Base-by-base conservation (phyloP, 2,797 vertebrate species). In the Aythya fuligula region DNA sequence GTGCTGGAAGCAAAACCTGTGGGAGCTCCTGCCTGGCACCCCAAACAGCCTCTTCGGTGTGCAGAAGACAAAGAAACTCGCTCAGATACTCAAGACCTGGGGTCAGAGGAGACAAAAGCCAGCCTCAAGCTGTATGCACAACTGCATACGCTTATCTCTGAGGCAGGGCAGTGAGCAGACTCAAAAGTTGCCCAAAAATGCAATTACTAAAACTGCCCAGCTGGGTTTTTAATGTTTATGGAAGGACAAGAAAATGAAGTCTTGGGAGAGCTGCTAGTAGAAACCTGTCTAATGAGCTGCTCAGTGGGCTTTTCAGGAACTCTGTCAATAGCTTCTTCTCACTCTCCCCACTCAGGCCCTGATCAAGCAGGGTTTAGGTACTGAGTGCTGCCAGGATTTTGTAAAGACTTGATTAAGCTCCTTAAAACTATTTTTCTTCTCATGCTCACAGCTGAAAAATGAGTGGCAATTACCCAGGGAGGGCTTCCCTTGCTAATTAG, bases 381-480 rank as follows among this genome's bases (percentile, higher is more conserved):
- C n/a, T 3, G 24, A 41, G 13, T 64, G 36, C 13, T 32, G 5
- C 11, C 28, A 43, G 75, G 13, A 27, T 67, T 89, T n/a, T n/a
- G 27, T 22, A 56, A 41, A 64, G 65, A 27, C 32, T 62, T 49
- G 22, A 73, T 51, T 30, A 75, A 87, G 74, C 45, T 47, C 53
- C 87, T 81, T 38, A 57, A 47, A 93, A 85, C 54, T 57, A 19
- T 72, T 75, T 34, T 53, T 60, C 90, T 95, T 89, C 76, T 81
- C 54, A 41, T 39, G 79, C 49, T 62, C 47, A n/a, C 11, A 64
- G 60, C 64, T 74, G 32, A 69, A 67, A 65, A 93, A 74, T 39
- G 53, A 72, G 53, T 8, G 45, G 60, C 73, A 60, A 75, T 87
- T 58, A 72, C 39, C 49, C 13, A 0, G n/a, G 86, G 79, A 93